Conservation (phyloP, 2,888 invertebrate species). For the Athalia circularis region DNA sequence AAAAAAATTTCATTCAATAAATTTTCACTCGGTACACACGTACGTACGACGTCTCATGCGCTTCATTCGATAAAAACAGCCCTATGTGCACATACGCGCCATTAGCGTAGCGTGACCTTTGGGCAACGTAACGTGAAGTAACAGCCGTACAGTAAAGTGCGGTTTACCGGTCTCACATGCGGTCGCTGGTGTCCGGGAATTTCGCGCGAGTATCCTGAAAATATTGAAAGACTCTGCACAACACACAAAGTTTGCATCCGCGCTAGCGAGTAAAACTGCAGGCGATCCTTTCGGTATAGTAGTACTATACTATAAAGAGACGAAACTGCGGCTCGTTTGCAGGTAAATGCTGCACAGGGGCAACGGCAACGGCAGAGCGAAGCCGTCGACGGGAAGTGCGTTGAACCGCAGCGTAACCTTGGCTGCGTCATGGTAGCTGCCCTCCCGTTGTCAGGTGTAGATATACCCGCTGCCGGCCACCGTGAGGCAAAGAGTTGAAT, state of each 20-base stretch:
- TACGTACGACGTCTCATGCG: too few relatives aligned
- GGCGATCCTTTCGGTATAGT: not conserved
- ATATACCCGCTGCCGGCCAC: constrained; percentile 46
- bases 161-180: not conserved
- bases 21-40: too few relatives aligned
- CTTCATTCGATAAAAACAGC: not conserved
- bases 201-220: not conserved
- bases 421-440: constrained; percentile 69
- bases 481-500: constrained; percentile 38
- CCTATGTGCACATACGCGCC: not conserved
- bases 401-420: constrained; percentile 71
- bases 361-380: constrained; percentile 50
- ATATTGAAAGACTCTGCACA: constrained; percentile 19
- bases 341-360: constrained; percentile 23
- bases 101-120: constrained; percentile 38
- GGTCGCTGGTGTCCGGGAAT: too few relatives aligned
- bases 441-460: constrained; percentile 69
- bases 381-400: constrained; percentile 66
- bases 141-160: constrained; percentile 1
- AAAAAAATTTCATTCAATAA: too few relatives aligned
- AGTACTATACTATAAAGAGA: not conserved
- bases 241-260: not conserved
- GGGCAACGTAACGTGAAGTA: constrained; percentile 16
- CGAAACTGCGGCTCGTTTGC: constrained; percentile 35
- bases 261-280: not conserved